These are phyloP conservation scores for Thymelicus sylvestris DNA, from an alignment of 2,888 invertebrate genomes.

Conservation along the genomic window DNA sequence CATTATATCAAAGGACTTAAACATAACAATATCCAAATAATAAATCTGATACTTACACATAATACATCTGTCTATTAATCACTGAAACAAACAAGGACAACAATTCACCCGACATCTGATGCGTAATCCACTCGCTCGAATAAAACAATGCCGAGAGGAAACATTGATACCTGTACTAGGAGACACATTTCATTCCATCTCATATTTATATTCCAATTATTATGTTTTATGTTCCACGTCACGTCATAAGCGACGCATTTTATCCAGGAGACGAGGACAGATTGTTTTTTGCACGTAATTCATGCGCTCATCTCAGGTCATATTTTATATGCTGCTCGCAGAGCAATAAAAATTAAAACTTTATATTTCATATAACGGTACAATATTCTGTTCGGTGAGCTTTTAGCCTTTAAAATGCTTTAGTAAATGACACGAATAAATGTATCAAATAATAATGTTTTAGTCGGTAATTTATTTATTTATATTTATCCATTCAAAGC, in stretches of 20 bases:
- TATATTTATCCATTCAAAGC: too few species aligned
- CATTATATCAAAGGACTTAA: slow-evolving; percentile 1
- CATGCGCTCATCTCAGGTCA: not conserved
- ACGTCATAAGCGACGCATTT: slow-evolving; percentile 1
- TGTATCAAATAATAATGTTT: too few species aligned
- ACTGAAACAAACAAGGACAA: not conserved
- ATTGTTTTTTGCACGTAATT: slow-evolving; percentile 15
- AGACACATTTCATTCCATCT: slow-evolving; percentile 19
- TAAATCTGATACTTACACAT: not conserved
- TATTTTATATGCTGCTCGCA: not conserved
- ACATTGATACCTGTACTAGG: slow-evolving; percentile 1
- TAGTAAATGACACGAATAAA: too few species aligned
- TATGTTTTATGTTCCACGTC: not conserved
- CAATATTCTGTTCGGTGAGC: not conserved
- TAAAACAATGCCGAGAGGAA: slow-evolving; percentile 9
- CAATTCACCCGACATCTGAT: not conserved
- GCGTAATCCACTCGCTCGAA: not conserved
- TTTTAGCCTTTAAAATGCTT: too few species aligned
- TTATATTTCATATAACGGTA: not conserved
- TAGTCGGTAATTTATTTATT: too few species aligned
- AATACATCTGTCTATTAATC: slow-evolving; percentile 2
- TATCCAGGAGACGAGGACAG: slow-evolving; percentile 10
- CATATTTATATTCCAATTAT: slow-evolving; percentile 31
- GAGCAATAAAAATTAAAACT: not conserved
- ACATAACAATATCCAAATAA: not conserved